Evolutionary conservation across 2,113 vertebrate genomes (phyloP).

Genomic region (Hemicordylus capensis): DNA sequence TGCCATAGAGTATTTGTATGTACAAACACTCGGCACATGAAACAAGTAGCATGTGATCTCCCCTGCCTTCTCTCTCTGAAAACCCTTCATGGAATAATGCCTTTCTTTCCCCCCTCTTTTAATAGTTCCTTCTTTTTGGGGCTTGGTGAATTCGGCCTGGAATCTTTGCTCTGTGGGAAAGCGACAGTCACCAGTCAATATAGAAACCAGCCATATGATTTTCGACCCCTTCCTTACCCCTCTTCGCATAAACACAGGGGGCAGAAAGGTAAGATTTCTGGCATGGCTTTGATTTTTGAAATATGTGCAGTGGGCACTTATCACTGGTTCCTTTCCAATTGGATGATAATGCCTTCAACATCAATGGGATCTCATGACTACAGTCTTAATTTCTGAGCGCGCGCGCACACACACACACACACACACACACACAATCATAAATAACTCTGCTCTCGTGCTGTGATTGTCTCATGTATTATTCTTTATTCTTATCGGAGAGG

Average conservation of each 20-base stretch:
- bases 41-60: too few species aligned
- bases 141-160: slow-evolving; percentile 98
- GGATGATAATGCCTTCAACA: not conserved
- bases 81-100: not conserved
- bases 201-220: slow-evolving; percentile 99
- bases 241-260: slow-evolving; percentile 94
- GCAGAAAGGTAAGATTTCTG: slow-evolving; percentile 88
- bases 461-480: not conserved
- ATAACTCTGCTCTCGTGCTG: not conserved
- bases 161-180: slow-evolving; percentile 98
- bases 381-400: not conserved
- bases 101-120: slow-evolving; percentile 6
- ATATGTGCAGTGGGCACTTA: not conserved
- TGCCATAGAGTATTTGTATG: not conserved
- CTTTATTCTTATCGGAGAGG: not conserved
- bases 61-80: not conserved
- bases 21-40: too few species aligned
- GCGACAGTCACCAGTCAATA: slow-evolving; percentile 97
- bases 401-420: too few species aligned
- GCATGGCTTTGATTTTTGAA: not conserved
- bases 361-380: not conserved
- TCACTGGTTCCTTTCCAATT: rapidly evolving
- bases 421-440: not conserved
- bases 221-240: slow-evolving; percentile 97
- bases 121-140: slow-evolving; percentile 98